phyloP scores from a whole-genome alignment of 2,797 vertebrate species.

The Ambastaia sidthimunki region DNA sequence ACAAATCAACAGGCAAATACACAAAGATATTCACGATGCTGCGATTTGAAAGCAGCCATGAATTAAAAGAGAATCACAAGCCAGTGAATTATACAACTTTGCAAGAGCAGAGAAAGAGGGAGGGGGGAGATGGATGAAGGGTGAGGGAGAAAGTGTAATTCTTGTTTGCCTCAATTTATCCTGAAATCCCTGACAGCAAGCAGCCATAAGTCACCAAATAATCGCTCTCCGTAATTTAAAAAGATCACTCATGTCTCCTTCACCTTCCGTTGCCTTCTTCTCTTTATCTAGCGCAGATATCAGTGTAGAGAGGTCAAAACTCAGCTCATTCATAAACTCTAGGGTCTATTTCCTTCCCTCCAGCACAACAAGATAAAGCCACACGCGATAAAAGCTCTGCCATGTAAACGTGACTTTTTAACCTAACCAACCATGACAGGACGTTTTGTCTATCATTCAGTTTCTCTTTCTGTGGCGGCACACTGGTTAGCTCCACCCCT shows the following conservation, averaged over 20 bases:
- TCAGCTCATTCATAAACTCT: conserved; percentile 35
- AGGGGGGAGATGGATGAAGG: conserved; percentile 66
- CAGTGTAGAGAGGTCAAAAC: conserved; percentile 32
- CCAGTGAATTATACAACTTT: conserved; percentile 31
- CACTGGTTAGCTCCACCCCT: background rate
- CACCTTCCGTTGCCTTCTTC: conserved; percentile 67
- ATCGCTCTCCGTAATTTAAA: conserved; percentile 78
- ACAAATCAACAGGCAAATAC: conserved; percentile 23
- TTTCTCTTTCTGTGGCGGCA: background rate
- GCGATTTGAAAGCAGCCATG: conserved; percentile 24
- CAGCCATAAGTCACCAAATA: conserved; percentile 80
- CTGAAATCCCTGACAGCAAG: conserved; percentile 71
- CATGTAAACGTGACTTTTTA: background rate
- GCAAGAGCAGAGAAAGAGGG: conserved; percentile 43
- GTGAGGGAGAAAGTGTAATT: conserved; percentile 79
- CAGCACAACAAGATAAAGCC: background rate
- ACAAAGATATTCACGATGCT: conserved; percentile 13
- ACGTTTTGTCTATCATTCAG: background rate
- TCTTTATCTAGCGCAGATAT: conserved; percentile 38
- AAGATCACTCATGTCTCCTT: conserved; percentile 67
- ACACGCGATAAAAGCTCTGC: background rate
- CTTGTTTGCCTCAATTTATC: conserved; percentile 72
- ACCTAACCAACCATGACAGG: background rate
- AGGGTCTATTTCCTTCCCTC: conserved; percentile 10
- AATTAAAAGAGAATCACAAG: conserved; percentile 32